Evolutionary conservation across 2,113 vertebrate species (phyloP).

Genomic region (Rhinopithecus roxellana): DNA sequence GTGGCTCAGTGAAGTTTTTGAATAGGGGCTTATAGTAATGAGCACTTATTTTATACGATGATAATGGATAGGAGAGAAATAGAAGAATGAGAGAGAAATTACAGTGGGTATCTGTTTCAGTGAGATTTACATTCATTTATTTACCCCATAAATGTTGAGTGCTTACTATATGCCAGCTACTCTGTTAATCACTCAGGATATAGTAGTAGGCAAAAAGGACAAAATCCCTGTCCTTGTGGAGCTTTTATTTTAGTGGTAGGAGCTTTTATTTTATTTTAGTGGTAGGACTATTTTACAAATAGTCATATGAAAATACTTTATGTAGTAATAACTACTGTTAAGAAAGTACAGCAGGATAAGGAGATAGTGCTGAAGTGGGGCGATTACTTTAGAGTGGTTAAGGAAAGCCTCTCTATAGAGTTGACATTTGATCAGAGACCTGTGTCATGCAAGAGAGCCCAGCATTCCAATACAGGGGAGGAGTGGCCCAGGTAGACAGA

Average conservation of each 20-base stretch:
- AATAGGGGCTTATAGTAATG: neutral
- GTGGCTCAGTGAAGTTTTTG: neutral
- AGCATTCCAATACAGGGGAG: neutral
- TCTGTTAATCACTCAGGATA: neutral
- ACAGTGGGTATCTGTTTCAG: neutral
- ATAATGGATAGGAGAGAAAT: neutral
- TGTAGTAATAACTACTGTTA: neutral
- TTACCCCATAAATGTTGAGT: neutral
- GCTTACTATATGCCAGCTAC: neutral
- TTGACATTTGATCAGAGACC: neutral
- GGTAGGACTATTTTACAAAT: neutral
- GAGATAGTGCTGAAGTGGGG: neutral
- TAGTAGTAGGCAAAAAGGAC: neutral
- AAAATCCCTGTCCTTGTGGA: neutral
- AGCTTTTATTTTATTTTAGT: neutral
- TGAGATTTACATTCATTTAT: neutral
- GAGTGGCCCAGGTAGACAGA: neutral
- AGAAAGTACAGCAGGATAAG: neutral
- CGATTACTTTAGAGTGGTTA: neutral
- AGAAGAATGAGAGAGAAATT: neutral
- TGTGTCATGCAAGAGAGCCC: neutral
- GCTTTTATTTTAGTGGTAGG: neutral
- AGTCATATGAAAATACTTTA: neutral
- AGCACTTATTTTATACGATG: neutral
- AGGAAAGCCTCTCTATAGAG: neutral